Base-by-base conservation (phyloP, 2,797 vertebrate genomes). In the Crocodylus rhombifer region DNA sequence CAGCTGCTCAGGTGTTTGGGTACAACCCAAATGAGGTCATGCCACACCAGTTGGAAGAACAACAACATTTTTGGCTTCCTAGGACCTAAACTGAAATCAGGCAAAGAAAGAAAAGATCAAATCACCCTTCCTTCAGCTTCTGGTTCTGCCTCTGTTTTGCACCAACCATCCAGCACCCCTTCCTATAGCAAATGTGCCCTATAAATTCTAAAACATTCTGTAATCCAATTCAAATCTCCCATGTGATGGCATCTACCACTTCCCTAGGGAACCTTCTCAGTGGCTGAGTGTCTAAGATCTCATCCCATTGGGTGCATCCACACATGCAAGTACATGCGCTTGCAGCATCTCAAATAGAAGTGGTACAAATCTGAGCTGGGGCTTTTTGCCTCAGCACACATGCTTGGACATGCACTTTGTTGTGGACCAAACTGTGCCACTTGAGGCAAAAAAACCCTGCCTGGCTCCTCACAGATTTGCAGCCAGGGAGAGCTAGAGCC, bases 31-130 rank as follows among this genome's bases (percentile, higher is more conserved):
- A 36, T 86, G 69, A 23, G 9, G n/a, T 75, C 57, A 67, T 58
- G 61, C 42, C 0, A 0, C 60, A 77, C 25, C 4, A 2, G 33
- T 0, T 1, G 7, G 13, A 77, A 23, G 20, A 73, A 23, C 0
- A 0, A 64, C 79, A 57, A 76, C 71, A 16, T 1, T 0, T 3
- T 51, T 51, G 42, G 42, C 42, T 51, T 51, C 42, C 42, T 51
- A 51, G 42, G 10, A 51, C 42, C 42, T 51, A 51, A 51, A 51
- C 10, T 51, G 42, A 51, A 51, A 10, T 51, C 10, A 51, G 42
- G 42, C 42, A 51, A 51, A 23, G 60, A 10, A 61, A 78, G 12
- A 28, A 80, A 5, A 84, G 20, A 84, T 51, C 2, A 26, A 26
- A 25, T 71, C 21, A 74, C 0, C 5, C 61, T 42, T 42, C 42